Evolutionary conservation across 2,113 vertebrate genomes (phyloP).

Genomic region (Ophiodon elongatus): DNA sequence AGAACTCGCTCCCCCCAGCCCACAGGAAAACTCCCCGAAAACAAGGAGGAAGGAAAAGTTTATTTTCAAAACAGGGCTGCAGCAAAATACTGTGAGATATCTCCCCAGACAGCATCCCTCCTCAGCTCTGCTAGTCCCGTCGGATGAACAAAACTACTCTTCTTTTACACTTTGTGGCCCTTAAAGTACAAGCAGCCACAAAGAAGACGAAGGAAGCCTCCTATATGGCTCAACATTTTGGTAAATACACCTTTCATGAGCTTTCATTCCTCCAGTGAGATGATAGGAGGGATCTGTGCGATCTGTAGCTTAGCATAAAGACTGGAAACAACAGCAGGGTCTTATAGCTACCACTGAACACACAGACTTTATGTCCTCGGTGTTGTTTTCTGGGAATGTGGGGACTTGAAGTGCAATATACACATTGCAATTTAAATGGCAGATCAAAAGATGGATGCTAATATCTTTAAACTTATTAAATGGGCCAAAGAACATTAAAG

Average conservation of each 20-base stretch:
- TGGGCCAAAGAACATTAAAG: not conserved
- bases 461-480: not conserved
- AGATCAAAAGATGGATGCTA: not conserved
- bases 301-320: not conserved
- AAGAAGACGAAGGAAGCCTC: not conserved
- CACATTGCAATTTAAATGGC: not conserved
- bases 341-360: not conserved
- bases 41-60: not conserved
- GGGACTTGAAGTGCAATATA: not conserved
- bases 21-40: not conserved
- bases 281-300: not conserved
- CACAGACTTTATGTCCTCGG: not conserved
- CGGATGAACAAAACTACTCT: not conserved
- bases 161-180: not conserved
- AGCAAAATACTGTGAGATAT: constrained; percentile 14
- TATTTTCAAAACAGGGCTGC: constrained; percentile 20
- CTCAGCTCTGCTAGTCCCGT: not conserved
- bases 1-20: not conserved
- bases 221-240: not conserved
- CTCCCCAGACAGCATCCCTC: constrained; percentile 6
- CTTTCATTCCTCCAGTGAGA: not conserved
- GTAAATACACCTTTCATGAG: not conserved
- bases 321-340: not conserved
- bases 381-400: not conserved
- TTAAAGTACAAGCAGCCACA: not conserved